These are phyloP conservation scores for Nettapus auritus DNA, from an alignment of 2,113 vertebrate species.

Conservation along the genomic window DNA sequence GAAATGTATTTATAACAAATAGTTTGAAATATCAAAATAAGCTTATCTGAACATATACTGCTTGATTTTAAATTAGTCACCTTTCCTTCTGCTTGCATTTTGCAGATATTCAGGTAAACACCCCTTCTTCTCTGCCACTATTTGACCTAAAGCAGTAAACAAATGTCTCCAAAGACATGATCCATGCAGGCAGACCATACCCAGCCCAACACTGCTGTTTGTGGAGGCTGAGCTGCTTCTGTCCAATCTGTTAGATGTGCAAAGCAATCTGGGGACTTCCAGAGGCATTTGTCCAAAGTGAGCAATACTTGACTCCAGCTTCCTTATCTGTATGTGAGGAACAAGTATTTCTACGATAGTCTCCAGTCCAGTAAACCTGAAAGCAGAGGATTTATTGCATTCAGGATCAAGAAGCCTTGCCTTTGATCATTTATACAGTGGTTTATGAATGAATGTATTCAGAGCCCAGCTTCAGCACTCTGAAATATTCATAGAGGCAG, in stretches of 20 bases:
- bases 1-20: not conserved
- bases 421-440: constrained; percentile 43
- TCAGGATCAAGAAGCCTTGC: constrained; percentile 32
- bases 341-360: constrained; percentile 74
- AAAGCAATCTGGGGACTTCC: constrained; percentile 76
- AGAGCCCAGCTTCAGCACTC: constrained; percentile 4
- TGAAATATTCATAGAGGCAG: not conserved
- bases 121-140: constrained; percentile 55
- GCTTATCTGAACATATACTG: not conserved
- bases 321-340: constrained; percentile 66
- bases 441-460: constrained; percentile 47
- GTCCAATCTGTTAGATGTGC: constrained; percentile 74
- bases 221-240: constrained; percentile 68
- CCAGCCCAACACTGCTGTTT: not conserved
- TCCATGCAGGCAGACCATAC: constrained; percentile 55
- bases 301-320: constrained; percentile 47
- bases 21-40: not conserved
- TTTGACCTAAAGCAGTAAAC: constrained; percentile 69
- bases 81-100: constrained; percentile 50
- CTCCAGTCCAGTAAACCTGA: constrained; percentile 80
- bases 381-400: constrained; percentile 39
- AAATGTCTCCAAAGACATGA: constrained; percentile 55
- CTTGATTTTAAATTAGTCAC: constrained; percentile 7
- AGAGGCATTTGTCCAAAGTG: constrained; percentile 68
- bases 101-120: not conserved